Conservation (phyloP, 2,113 vertebrate species). For the Alexandromys fortis region DNA sequence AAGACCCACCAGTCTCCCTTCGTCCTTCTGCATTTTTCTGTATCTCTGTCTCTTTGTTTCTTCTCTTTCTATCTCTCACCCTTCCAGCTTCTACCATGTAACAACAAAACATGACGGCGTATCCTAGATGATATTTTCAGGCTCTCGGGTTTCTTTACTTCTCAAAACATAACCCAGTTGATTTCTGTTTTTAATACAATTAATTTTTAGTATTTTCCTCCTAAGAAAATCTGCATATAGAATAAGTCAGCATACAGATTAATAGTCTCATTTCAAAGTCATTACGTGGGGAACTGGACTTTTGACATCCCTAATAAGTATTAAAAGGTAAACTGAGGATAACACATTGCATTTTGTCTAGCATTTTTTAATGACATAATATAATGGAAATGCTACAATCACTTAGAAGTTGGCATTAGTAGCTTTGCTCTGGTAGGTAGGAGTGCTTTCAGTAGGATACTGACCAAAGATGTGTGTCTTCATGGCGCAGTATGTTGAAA, state of each 20-base stretch:
- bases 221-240: background rate
- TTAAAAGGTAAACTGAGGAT: slow-evolving; percentile 44
- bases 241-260: background rate
- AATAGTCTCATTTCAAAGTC: slow-evolving; percentile 50
- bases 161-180: background rate
- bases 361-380: slow-evolving; percentile 43
- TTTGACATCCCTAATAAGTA: slow-evolving; percentile 12
- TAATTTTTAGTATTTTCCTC: background rate
- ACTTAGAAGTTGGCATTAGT: background rate
- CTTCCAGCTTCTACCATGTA: background rate
- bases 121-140: background rate
- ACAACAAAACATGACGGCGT: background rate
- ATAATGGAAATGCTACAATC: background rate
- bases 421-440: background rate
- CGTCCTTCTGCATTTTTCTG: accelerated
- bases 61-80: background rate
- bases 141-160: background rate
- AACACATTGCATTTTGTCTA: slow-evolving; percentile 34
- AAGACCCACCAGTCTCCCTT: background rate
- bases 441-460: background rate
- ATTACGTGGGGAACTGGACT: slow-evolving; percentile 30
- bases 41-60: background rate
- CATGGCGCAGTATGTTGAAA: background rate
- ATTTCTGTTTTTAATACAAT: background rate
- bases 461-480: background rate